phyloP scores from a whole-genome alignment of 2,113 vertebrate species.

The Bungarus multicinctus region DNA sequence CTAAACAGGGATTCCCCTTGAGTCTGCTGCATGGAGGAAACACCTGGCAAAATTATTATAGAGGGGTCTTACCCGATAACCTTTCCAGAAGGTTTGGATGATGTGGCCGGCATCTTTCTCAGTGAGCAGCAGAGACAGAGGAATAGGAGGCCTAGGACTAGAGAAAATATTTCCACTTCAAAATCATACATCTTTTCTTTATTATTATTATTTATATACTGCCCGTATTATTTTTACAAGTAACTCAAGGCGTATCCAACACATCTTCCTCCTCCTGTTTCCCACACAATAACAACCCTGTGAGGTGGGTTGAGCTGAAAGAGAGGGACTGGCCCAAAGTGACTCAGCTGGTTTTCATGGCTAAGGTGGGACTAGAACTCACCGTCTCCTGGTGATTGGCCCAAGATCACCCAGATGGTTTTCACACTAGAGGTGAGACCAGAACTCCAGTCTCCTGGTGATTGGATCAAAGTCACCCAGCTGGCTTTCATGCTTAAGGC shows the following conservation, averaged over 20 bases:
- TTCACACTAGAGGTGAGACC: no score
- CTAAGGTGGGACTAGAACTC: no score
- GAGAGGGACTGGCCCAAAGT: not conserved
- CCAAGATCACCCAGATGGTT: no score
- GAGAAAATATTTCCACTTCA: constrained; percentile 29
- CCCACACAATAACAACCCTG: not conserved
- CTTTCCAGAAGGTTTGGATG: constrained; percentile 93
- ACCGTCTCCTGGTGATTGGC: no score
- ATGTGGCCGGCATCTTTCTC: constrained; percentile 76
- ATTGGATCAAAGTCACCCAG: no score
- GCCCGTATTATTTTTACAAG: not conserved
- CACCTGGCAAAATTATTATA: constrained; percentile 44
- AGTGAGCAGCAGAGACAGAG: constrained; percentile 73
- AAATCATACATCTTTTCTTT: not conserved
- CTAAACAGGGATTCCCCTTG: constrained; percentile 53
- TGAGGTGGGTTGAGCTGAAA: not conserved
- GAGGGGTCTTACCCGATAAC: constrained; percentile 81
- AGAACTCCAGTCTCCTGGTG: no score
- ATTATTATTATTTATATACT: not conserved
- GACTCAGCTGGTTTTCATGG: not conserved
- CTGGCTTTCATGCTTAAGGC: no score
- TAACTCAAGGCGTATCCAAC: not conserved
- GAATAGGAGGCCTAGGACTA: constrained; percentile 75
- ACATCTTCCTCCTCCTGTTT: not conserved
- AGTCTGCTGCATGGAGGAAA: constrained; percentile 45